phyloP scores from a whole-genome alignment of 2,797 vertebrate genomes.

The Manis javanica region DNA sequence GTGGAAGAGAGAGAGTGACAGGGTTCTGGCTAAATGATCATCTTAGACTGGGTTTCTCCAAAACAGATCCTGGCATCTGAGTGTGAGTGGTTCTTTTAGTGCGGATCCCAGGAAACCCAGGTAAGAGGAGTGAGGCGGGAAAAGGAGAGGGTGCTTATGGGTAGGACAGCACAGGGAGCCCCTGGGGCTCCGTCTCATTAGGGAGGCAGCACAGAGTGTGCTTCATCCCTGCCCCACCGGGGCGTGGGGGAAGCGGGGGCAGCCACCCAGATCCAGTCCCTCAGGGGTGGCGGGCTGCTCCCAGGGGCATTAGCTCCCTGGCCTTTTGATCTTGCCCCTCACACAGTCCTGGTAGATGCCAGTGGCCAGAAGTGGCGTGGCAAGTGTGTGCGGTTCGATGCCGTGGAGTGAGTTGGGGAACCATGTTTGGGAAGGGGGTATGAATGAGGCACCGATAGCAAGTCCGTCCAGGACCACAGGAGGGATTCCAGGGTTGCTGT shows the following conservation, averaged over 20 bases:
- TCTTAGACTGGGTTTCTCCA: neutral
- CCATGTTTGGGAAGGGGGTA: fast-evolving
- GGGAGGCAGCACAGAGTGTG: fast-evolving
- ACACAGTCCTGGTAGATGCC: neutral
- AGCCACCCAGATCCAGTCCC: fast-evolving
- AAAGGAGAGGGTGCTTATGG: too few relatives aligned
- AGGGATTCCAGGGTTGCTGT: neutral
- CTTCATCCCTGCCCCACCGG: neutral
- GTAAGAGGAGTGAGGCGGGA: neutral
- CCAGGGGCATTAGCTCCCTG: neutral
- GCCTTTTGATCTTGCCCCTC: neutral
- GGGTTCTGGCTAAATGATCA: neutral
- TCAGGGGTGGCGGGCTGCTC: neutral
- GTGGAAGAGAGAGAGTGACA: neutral
- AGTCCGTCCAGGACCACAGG: neutral
- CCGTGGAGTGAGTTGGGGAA: fast-evolving
- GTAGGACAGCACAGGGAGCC: neutral
- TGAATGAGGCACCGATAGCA: neutral
- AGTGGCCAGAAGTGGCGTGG: neutral
- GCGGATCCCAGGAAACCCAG: neutral
- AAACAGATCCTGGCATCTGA: neutral
- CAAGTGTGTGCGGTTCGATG: fast-evolving
- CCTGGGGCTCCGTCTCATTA: too few relatives aligned
- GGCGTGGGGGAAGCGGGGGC: fast-evolving
- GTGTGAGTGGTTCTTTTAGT: neutral